phyloP scores from a whole-genome alignment of 2,113 vertebrate species.

The Probosciger aterrimus region DNA sequence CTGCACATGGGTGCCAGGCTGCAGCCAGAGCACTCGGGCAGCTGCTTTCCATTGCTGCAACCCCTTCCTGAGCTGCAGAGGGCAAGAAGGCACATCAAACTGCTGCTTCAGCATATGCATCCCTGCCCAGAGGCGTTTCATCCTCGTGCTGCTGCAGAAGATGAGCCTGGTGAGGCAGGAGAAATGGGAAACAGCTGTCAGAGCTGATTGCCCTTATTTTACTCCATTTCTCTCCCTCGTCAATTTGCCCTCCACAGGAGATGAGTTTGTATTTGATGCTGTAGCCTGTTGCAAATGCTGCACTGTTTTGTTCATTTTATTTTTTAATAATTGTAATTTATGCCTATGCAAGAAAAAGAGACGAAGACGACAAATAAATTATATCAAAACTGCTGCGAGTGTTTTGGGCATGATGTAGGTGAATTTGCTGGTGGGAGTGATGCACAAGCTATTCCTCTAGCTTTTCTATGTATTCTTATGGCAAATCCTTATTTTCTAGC shows the following conservation, averaged over 20 bases:
- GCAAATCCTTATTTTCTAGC: neutral
- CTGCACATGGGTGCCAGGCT: neutral
- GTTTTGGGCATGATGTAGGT: neutral
- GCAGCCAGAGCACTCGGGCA: neutral
- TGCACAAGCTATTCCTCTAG: neutral
- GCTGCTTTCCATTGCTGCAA: neutral
- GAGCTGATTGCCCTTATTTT: neutral
- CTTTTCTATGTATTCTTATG: neutral
- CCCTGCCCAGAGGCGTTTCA: neutral
- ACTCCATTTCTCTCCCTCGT: neutral
- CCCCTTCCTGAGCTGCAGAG: neutral
- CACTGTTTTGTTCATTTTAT: constrained; percentile 68
- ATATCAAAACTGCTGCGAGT: neutral
- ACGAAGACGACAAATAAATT: constrained; percentile 66
- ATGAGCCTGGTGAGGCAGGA: neutral
- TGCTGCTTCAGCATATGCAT: neutral
- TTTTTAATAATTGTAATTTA: constrained; percentile 77
- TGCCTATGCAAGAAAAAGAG: constrained; percentile 76
- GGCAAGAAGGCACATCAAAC: neutral
- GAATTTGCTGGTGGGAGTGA: neutral
- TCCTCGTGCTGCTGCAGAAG: neutral
- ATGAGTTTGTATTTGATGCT: neutral
- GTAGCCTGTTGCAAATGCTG: constrained; percentile 72
- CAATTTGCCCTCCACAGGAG: neutral
- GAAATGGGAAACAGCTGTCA: neutral